These are phyloP conservation scores for Dolichotis patagonum DNA, from an alignment of 2,113 vertebrate genomes.

Conservation along the genomic window DNA sequence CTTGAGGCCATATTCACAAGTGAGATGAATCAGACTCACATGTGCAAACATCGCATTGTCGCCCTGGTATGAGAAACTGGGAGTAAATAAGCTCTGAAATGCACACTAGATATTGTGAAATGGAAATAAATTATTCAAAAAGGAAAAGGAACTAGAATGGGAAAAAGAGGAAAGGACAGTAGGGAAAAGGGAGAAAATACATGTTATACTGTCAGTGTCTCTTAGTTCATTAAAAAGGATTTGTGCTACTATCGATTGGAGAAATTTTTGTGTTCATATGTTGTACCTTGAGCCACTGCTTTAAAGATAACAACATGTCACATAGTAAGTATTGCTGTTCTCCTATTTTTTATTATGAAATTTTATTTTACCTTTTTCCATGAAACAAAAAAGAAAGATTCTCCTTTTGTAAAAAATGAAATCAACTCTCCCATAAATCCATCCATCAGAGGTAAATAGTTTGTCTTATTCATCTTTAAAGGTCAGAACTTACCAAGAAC, in stretches of 20 bases:
- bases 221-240: not conserved
- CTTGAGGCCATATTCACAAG: not conserved
- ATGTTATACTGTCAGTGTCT: not conserved
- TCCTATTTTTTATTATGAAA: not conserved
- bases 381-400: not conserved
- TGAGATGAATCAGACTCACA: not conserved
- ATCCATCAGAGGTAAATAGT: not conserved
- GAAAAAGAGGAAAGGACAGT: not conserved
- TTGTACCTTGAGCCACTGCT: not conserved
- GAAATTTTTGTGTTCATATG: not conserved
- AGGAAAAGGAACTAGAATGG: not conserved
- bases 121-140: not conserved
- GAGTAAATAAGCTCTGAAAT: not conserved
- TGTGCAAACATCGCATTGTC: not conserved
- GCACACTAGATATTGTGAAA: not conserved
- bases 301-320: not conserved
- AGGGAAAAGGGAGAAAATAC: not conserved
- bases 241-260: not conserved
- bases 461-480: slow-evolving; percentile 4
- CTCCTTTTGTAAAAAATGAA: not conserved
- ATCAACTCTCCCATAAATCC: not conserved
- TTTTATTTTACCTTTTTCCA: not conserved
- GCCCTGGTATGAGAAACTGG: not conserved
- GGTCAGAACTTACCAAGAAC: not conserved
- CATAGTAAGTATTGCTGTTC: not conserved